These are phyloP conservation scores for Oppia nitens DNA, from an alignment of 1,140 invertebrate species.

Conservation along the genomic window DNA sequence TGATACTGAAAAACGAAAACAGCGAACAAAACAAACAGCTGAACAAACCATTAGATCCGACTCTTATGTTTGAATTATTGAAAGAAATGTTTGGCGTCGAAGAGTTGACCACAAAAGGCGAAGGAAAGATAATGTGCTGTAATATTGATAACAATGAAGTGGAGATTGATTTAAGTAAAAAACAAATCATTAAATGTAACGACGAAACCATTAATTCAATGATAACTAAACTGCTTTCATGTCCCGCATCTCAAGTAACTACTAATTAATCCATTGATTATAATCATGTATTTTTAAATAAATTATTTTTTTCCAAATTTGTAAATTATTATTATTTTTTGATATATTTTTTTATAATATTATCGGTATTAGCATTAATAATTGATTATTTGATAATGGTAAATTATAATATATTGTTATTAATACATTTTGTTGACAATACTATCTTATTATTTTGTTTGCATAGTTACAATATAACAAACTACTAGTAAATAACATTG, in stretches of 20 bases:
- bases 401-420: too few relatives aligned
- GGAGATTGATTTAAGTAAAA: neutral
- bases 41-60: neutral
- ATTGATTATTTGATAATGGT: too few relatives aligned
- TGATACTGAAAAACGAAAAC: conserved; percentile 16
- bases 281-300: too few relatives aligned
- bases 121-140: neutral
- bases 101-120: neutral
- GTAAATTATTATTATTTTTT: too few relatives aligned
- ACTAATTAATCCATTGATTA: too few relatives aligned
- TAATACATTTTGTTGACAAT: too few relatives aligned
- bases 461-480: too few relatives aligned
- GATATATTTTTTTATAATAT: too few relatives aligned
- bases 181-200: conserved; percentile 8
- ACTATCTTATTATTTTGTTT: too few relatives aligned
- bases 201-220: neutral
- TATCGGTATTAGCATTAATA: too few relatives aligned
- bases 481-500: too few relatives aligned
- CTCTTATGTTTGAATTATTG: neutral
- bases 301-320: too few relatives aligned
- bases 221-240: neutral
- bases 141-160: neutral
- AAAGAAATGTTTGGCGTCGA: conserved; percentile 7
- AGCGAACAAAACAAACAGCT: neutral
- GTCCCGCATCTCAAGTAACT: conserved; percentile 1